A percentile compares a stretch with the other conserved stretches of the same genome.
Conservation (phyloP, 2,113 vertebrate species). For the Cavia porcellus region DNA sequence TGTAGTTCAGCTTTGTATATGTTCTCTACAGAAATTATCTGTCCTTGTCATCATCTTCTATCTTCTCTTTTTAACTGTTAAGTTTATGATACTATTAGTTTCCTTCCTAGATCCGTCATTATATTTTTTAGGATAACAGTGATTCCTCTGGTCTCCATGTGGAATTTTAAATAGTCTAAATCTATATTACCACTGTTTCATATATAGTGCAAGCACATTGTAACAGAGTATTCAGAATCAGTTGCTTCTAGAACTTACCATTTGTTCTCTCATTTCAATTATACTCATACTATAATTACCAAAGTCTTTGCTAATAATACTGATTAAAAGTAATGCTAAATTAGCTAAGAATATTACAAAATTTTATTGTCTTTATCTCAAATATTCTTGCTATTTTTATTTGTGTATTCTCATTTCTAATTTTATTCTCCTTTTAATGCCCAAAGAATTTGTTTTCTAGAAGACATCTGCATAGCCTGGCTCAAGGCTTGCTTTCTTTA, state of each 20-base stretch:
- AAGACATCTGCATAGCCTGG: not conserved
- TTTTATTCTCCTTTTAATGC: not conserved
- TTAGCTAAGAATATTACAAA: not conserved
- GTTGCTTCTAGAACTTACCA: not conserved
- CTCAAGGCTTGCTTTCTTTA: not conserved
- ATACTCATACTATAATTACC: not conserved
- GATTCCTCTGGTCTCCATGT: not conserved
- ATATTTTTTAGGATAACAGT: not conserved
- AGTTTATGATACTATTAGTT: not conserved
- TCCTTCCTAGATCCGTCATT: not conserved
- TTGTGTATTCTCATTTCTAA: not conserved
- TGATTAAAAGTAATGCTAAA: not conserved
- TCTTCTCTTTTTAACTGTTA: not conserved
- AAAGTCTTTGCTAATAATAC: not conserved
- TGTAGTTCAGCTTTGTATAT: not conserved
- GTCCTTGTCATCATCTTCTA: not conserved
- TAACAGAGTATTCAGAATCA: not conserved
- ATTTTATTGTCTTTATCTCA: not conserved
- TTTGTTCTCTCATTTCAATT: not conserved
- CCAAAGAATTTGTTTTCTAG: not conserved
- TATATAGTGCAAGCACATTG: no score
- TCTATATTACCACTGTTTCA: not conserved
- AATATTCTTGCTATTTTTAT: not conserved
- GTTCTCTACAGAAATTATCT: not conserved
- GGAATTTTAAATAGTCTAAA: not conserved